Evolutionary conservation across 2,888 invertebrate genomes (phyloP).

Genomic region (Netelia inedita): DNA sequence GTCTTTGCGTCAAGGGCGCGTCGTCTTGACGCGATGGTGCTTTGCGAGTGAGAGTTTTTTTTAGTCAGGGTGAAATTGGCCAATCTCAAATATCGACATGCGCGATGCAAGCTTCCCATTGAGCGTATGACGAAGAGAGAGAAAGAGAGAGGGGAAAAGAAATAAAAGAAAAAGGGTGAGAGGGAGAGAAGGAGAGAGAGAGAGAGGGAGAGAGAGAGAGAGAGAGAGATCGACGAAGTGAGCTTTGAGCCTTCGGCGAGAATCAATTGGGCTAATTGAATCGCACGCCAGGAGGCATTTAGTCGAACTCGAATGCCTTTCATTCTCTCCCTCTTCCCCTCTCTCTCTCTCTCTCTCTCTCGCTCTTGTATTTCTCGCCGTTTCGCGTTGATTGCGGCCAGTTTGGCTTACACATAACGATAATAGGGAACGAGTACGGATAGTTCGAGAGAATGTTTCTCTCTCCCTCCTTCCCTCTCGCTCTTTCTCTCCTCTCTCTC

Average conservation of each 20-base stretch:
- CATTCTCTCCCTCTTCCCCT: not conserved
- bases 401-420: not conserved
- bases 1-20: too few relatives aligned
- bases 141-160: not conserved
- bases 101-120: not conserved
- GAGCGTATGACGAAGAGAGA: not conserved
- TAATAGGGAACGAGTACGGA: not conserved
- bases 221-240: slow-evolving; percentile 29
- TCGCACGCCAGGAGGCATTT: slow-evolving; percentile 47
- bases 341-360: not conserved
- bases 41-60: not conserved
- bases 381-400: not conserved
- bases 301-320: slow-evolving; percentile 22
- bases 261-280: slow-evolving; percentile 64
- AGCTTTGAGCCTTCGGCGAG: slow-evolving; percentile 18
- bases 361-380: not conserved
- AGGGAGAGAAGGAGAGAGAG: slow-evolving; percentile 1
- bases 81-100: slow-evolving; percentile 26
- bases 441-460: not conserved
- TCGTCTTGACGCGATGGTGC: too few relatives aligned
- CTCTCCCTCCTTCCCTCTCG: not conserved
- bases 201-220: not conserved
- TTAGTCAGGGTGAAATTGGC: not conserved
- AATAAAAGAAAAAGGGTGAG: not conserved
- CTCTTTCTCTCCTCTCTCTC: not conserved